Evolutionary conservation across 2,113 vertebrate genomes (phyloP).

Genomic region (Oostethus manadensis): DNA sequence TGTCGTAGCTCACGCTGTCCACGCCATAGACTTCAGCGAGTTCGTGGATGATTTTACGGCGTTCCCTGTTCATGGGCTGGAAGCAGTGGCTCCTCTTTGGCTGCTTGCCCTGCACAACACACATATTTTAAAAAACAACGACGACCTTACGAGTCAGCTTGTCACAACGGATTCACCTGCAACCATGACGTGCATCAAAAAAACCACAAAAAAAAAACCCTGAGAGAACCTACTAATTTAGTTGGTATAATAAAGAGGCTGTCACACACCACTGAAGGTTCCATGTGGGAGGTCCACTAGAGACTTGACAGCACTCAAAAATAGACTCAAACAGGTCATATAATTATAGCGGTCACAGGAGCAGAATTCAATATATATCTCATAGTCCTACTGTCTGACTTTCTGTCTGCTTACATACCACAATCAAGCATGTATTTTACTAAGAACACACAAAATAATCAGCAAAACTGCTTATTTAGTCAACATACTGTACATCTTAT

Average conservation of each 20-base stretch:
- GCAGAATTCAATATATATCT: not conserved
- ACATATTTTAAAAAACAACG: not conserved
- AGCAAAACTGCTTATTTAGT: no score
- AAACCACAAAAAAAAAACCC: constrained; percentile 3
- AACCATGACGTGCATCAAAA: constrained; percentile 13
- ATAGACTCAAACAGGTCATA: constrained; percentile 9
- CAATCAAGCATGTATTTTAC: no score
- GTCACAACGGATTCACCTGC: constrained; percentile 9
- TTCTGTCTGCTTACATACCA: no score
- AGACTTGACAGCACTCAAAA: constrained; percentile 15
- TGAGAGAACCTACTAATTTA: constrained; percentile 24
- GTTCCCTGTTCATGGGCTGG: constrained; percentile 94
- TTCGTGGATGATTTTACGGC: constrained; percentile 90
- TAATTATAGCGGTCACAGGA: not conserved
- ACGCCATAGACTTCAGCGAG: constrained; percentile 87
- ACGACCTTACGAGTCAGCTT: not conserved
- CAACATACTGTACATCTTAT: no score
- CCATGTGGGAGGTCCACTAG: constrained; percentile 7
- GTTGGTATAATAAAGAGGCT: constrained; percentile 18
- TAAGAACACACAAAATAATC: no score
- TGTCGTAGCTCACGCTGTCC: constrained; percentile 96
- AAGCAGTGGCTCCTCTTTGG: constrained; percentile 88
- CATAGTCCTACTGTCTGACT: not conserved
- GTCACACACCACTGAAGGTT: not conserved
- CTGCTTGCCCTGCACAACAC: constrained; percentile 80